Percentiles rank a stretch among this genome's conserved stretches.
Conservation (phyloP, 2,888 invertebrate genomes). For the Polymixis flavicincta region DNA sequence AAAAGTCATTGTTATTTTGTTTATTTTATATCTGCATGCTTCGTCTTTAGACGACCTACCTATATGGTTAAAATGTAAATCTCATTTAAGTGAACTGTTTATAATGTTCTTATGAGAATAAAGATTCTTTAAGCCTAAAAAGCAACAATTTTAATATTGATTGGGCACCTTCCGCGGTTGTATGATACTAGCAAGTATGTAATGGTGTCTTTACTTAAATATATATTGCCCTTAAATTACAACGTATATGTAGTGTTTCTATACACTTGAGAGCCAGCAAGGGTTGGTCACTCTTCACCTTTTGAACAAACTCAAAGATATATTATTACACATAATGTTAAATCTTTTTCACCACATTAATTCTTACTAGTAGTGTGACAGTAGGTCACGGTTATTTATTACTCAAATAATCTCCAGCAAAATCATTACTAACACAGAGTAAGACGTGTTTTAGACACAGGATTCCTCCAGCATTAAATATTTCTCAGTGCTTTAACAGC, state of each 20-base stretch:
- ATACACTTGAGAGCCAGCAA: background rate
- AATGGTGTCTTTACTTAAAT: background rate
- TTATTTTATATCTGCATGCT: too few relatives aligned
- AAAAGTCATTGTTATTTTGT: too few relatives aligned
- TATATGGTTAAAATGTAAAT: too few relatives aligned
- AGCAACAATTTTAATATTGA: background rate
- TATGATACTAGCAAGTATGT: background rate
- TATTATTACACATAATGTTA: background rate
- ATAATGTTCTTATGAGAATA: too few relatives aligned
- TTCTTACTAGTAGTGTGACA: background rate
- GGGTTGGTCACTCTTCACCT: background rate
- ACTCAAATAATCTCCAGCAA: slow-evolving; percentile 4
- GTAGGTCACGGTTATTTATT: slow-evolving; percentile 7
- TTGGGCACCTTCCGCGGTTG: background rate
- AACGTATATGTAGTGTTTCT: background rate
- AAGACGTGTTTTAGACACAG: slow-evolving; percentile 5
- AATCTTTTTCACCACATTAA: background rate
- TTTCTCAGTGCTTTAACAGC: slow-evolving; percentile 12
- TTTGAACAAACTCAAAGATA: too few relatives aligned
- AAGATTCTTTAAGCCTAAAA: too few relatives aligned
- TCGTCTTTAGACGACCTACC: too few relatives aligned
- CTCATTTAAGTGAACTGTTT: too few relatives aligned
- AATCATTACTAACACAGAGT: slow-evolving; percentile 4
- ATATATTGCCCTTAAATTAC: background rate
- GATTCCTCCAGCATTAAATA: slow-evolving; percentile 26